Evolutionary conservation across 2,888 invertebrate genomes (phyloP), one percentile per base, ranked within the genome.

Genomic region (Acrocyrtus sp.): DNA sequence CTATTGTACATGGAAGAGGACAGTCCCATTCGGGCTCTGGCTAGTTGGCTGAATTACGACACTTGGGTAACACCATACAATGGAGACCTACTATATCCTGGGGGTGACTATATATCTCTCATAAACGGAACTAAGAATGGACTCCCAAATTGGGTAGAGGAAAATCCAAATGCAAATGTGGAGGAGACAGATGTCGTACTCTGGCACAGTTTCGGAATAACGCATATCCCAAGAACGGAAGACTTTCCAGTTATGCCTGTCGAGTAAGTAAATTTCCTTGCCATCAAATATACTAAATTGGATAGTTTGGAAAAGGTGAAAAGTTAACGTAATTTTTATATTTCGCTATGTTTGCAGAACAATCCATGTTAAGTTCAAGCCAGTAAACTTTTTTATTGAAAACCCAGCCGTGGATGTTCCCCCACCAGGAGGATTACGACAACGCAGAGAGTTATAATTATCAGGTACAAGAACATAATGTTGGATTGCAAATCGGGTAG

Each of bases 201-300:
- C 0, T 78, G 77, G 77, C 75, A 75, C 39, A 26, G 62, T 4
- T 66, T 75, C 19, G 61, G 74, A 4, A 10, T 75, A 2, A 67
- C 51, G 0, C 77, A 77, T 22, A 26, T 65, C n/a, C 72, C 74
- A 0, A 39, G 77, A 24, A 47, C 41, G 5, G 75, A 72, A 21
- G 75, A 75, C 51, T 75, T 54, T 19, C 74, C 72, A 12, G 62
- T 77, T 1, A 77, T 77, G 77, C 74, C 77, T 41, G 26, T n/a
- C n/a, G n/a, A n/a, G n/a, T n/a, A n/a, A n/a, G n/a, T n/a, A n/a
- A n/a, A n/a, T n/a, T n/a, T n/a, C n/a, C n/a, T n/a, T n/a, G n/a
- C n/a, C n/a, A n/a, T n/a, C n/a, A n/a, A n/a, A n/a, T n/a, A n/a
- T n/a, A n/a, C n/a, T n/a, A n/a, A n/a, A n/a, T n/a, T n/a, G n/a